These are phyloP conservation scores for Pomacea canaliculata DNA, from an alignment of 2,888 invertebrate genomes.

Conservation along the genomic window DNA sequence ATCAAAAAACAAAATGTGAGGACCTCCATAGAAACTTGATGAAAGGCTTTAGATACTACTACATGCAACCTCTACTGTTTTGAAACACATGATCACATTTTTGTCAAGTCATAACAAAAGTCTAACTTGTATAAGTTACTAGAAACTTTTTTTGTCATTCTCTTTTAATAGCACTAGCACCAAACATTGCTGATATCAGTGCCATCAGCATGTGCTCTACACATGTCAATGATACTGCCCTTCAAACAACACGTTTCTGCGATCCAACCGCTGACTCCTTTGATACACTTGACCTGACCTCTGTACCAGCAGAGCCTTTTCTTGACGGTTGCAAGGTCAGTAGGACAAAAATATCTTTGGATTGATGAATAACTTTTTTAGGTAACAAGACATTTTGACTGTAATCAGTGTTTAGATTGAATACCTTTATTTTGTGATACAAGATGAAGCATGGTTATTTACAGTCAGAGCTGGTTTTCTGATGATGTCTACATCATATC, in stretches of 20 bases:
- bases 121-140: no score
- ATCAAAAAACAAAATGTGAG: no score
- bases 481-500: neutral
- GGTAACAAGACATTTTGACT: no score
- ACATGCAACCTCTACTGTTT: no score
- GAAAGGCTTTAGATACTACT: no score
- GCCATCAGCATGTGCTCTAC: constrained; percentile 26
- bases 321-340: constrained; percentile 88
- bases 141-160: neutral
- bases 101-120: no score
- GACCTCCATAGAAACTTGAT: no score
- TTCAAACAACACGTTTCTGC: neutral
- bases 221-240: constrained; percentile 28
- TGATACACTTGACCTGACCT: constrained; percentile 75
- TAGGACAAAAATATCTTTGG: neutral
- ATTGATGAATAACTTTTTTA: no score
- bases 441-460: no score
- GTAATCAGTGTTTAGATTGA: no score
- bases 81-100: no score
- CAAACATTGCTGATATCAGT: constrained; percentile 30
- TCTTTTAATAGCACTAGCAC: constrained; percentile 18
- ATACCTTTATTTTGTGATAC: no score
- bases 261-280: constrained; percentile 29
- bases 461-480: neutral
- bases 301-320: constrained; percentile 83